Percentiles rank a stretch among this genome's conserved stretches.
Conservation (phyloP, 2,888 invertebrate genomes). For the Entomobrya proxima region DNA sequence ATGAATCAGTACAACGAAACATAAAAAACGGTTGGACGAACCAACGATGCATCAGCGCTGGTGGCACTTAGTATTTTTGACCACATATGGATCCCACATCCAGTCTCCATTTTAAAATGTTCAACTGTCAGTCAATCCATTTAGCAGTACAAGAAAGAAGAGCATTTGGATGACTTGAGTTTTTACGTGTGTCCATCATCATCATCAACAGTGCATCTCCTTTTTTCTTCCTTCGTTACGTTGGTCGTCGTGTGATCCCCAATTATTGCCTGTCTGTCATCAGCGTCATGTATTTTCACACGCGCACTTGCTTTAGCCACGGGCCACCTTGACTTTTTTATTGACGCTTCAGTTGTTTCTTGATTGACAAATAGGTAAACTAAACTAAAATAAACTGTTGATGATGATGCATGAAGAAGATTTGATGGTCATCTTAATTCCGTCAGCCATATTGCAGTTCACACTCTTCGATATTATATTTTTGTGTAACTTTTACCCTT, state of each 20-base stretch:
- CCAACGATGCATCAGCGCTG: neutral
- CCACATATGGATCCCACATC: neutral
- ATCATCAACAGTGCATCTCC: neutral
- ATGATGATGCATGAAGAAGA: neutral
- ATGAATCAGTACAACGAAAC: too few relatives aligned
- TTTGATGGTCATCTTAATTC: neutral
- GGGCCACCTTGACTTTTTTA: constrained; percentile 45
- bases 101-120: too few relatives aligned
- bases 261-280: neutral
- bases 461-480: neutral
- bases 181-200: neutral
- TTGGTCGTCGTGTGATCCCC: neutral
- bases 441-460: neutral
- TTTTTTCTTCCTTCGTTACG: neutral
- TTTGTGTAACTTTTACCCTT: constrained; percentile 18
- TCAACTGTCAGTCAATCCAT: neutral
- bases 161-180: neutral
- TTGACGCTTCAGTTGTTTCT: constrained; percentile 16
- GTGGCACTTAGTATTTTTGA: constrained; percentile 2
- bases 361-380: constrained; percentile 46
- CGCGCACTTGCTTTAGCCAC: neutral
- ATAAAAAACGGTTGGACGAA: too few relatives aligned
- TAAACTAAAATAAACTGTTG: neutral
- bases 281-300: constrained; percentile 9
- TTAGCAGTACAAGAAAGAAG: too few relatives aligned